Percentiles rank a stretch among this genome's conserved stretches.
These are phyloP conservation scores for Ischnus inquisitorius DNA, from an alignment of 2,888 invertebrate genomes.

Conservation along the genomic window DNA sequence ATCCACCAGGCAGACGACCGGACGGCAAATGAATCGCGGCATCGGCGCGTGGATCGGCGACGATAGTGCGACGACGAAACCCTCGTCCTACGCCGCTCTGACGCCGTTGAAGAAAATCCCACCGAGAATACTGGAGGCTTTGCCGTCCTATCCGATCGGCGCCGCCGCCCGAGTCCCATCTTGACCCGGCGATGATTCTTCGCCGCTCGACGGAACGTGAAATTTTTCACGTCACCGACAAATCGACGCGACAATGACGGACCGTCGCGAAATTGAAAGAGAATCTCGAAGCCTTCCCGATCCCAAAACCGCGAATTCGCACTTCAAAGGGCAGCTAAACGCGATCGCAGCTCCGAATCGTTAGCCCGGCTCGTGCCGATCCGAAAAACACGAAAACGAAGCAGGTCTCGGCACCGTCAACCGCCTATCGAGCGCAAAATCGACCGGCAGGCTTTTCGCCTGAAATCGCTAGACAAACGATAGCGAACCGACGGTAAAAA, in stretches of 20 bases:
- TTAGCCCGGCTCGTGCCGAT: neutral
- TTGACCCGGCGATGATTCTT: conserved; percentile 54
- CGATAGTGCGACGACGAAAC: conserved; percentile 66
- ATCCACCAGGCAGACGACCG: conserved; percentile 63
- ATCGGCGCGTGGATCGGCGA: conserved; percentile 79
- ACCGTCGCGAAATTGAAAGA: no score
- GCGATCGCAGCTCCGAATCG: no score
- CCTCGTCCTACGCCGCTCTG: conserved; percentile 53
- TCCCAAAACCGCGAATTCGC: no score
- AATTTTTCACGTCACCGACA: neutral
- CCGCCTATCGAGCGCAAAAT: no score
- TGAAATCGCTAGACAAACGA: no score
- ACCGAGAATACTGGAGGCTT: conserved; percentile 82
- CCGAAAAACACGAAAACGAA: neutral
- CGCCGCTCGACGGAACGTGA: neutral
- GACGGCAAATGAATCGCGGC: conserved; percentile 62
- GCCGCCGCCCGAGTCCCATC: conserved; percentile 66
- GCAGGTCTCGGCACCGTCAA: no score
- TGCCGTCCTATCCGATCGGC: conserved; percentile 80
- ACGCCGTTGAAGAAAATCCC: conserved; percentile 77
- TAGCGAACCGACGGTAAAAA: no score
- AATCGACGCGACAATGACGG: neutral
- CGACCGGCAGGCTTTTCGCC: no score
- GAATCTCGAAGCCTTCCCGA: no score
- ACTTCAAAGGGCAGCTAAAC: no score